Conservation (phyloP, 2,888 invertebrate genomes). For the Anoplius nigerrimus region DNA sequence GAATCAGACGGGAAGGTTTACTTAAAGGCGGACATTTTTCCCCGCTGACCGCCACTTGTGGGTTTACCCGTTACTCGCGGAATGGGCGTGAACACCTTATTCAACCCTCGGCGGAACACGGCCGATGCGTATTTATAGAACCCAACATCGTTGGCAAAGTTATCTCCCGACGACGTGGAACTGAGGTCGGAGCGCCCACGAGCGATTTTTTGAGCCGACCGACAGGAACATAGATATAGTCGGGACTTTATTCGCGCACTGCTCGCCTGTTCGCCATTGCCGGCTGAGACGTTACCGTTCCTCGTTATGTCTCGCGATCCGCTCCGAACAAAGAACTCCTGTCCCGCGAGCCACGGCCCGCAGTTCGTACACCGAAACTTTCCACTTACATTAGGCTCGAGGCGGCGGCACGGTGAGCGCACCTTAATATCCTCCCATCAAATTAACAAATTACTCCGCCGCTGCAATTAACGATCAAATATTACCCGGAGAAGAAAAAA, state of each 20-base stretch:
- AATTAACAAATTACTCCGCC: too few relatives aligned
- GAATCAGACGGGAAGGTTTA: not conserved
- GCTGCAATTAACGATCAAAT: too few relatives aligned
- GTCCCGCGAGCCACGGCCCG: too few relatives aligned
- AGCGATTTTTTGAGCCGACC: slow-evolving; percentile 23
- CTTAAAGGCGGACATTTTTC: slow-evolving; percentile 12
- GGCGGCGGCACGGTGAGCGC: too few relatives aligned
- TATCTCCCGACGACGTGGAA: slow-evolving; percentile 32
- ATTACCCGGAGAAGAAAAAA: too few relatives aligned
- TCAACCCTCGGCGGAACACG: slow-evolving; percentile 27
- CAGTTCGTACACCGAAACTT: too few relatives aligned
- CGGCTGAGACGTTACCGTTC: slow-evolving; percentile 12
- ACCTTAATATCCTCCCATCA: too few relatives aligned
- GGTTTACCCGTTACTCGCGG: slow-evolving; percentile 18
- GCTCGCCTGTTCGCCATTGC: not conserved
- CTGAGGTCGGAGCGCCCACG: slow-evolving; percentile 38
- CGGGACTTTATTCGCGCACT: slow-evolving; percentile 26
- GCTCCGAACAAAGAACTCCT: slow-evolving; percentile 17
- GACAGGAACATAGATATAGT: slow-evolving; percentile 32
- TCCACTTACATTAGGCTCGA: too few relatives aligned
- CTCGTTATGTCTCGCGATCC: slow-evolving; percentile 8
- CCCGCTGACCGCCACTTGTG: slow-evolving; percentile 12
- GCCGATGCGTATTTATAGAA: slow-evolving; percentile 40
- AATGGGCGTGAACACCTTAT: slow-evolving; percentile 32
- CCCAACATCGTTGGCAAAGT: slow-evolving; percentile 28